Conservation (phyloP, 2,797 vertebrate genomes). For the Zenarchopterus dispar region DNA sequence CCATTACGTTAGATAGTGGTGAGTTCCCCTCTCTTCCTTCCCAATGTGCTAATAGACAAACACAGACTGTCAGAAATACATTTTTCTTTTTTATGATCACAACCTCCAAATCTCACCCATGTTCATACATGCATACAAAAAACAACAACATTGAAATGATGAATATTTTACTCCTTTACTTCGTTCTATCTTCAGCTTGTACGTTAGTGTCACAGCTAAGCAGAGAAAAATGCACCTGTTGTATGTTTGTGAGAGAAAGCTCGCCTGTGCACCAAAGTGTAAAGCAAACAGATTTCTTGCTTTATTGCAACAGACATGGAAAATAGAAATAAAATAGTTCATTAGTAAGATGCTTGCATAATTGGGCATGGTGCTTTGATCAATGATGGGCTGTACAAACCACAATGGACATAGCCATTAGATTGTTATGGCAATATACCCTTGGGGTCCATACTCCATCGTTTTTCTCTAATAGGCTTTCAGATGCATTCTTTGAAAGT, state of each 20-base stretch:
- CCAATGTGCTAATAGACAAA: conserved; percentile 57
- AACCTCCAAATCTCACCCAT: not conserved
- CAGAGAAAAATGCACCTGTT: not conserved
- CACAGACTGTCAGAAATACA: conserved; percentile 26
- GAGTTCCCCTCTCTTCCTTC: conserved; percentile 53
- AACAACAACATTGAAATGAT: not conserved
- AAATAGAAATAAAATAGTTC: conserved; percentile 55
- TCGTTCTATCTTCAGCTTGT: no score
- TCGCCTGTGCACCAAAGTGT: not conserved
- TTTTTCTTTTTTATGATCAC: not conserved
- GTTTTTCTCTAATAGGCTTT: conserved; percentile 76
- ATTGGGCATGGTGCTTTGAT: conserved; percentile 70
- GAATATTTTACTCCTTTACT: not conserved
- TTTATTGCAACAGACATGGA: conserved; percentile 31
- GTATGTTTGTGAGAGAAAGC: not conserved
- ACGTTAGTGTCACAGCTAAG: not conserved
- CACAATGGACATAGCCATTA: conserved; percentile 77
- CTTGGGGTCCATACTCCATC: conserved; percentile 66
- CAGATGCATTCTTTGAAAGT: conserved; percentile 74
- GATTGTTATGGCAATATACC: conserved; percentile 63
- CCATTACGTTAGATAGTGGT: conserved; percentile 72
- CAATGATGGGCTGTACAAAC: conserved; percentile 75
- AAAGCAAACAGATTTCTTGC: conserved; percentile 15
- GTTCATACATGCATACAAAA: not conserved
- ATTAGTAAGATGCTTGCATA: conserved; percentile 63